Base-by-base conservation (phyloP, 2,797 vertebrate genomes). In the Allobates femoralis region DNA sequence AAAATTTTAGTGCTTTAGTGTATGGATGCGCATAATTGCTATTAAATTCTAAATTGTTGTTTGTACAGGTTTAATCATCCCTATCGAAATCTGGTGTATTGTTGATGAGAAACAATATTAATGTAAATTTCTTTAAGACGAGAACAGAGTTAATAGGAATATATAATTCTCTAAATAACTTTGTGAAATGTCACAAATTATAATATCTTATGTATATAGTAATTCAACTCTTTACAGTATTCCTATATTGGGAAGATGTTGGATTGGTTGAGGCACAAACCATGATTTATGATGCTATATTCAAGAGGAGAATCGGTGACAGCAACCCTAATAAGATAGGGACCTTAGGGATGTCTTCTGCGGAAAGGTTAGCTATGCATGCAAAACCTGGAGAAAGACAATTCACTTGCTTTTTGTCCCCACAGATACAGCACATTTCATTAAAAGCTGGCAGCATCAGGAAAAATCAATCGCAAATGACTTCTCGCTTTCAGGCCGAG, bases 281-380 rank as follows among this genome's bases (percentile, higher is more conserved):
- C 76, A 84, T 84, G 81, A 84, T 87, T 87, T 87, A 87, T 87
- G 32, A 87, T 80, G 76, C 66, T 64, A 74, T 84, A 84, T 46
- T 79, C 28, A 84, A 82, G 56, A 80, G 66, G 28, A 37, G 46
- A 80, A 75, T 60, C 69, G 50, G 58, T 88, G 77, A 88, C 86
- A 88, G 86, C 82, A 76, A 76, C 58, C 77, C 32, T 84, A 88
- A 84, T 88, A 88, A 58, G 82, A 78, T 69, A 19, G 62, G 51
- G 55, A 67, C 37, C 69, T 75, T 62, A 32, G 82, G 78, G 86
- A 85, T 32, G 26, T 81, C 53, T 58, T 67, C 34, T 69, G 82
- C 75, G 85, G 32, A 81, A 81, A 85, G 77, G 77, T 88, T 84
- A 84, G 77, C 46, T 83, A 76, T 85, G 77, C 83, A 88, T 88